Percentiles rank a stretch among this genome's conserved stretches.
Evolutionary conservation across 2,113 vertebrate species (phyloP).

Genomic region (Catagonus wagneri): DNA sequence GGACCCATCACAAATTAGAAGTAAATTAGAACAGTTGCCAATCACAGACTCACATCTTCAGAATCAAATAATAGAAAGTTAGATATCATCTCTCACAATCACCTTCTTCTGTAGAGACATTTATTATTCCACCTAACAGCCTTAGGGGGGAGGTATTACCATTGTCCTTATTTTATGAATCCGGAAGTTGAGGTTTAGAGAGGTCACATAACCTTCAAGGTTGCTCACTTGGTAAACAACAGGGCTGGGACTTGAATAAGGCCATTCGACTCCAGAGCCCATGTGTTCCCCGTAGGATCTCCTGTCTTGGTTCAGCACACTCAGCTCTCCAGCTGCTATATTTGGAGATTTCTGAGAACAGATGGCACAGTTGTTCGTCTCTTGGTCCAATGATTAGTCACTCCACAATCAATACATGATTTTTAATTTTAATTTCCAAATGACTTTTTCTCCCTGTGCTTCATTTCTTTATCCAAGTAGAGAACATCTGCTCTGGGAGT

Average conservation of each 20-base stretch:
- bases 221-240: neutral
- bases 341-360: conserved; percentile 17
- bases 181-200: neutral
- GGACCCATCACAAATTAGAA: neutral
- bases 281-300: neutral
- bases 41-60: neutral
- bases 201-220: neutral
- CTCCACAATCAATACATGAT: conserved; percentile 19
- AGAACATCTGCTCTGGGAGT: neutral
- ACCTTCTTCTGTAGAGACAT: neutral
- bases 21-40: neutral
- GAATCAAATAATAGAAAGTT: neutral
- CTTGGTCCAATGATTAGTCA: neutral
- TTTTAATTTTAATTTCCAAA: conserved; percentile 59
- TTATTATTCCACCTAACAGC: neutral
- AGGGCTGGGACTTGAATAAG: neutral
- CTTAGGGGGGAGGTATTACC: neutral
- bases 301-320: neutral
- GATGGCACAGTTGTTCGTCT: neutral
- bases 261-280: neutral
- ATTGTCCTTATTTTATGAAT: neutral
- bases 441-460: neutral
- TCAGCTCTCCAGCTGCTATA: neutral
- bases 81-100: neutral
- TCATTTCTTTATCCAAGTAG: neutral